Evolutionary conservation across 37 sponge, comb jelly and placozoan genomes (phyloP), one percentile per base, ranked within the genome.

Genomic region (Cladorhizidae sp.): DNA sequence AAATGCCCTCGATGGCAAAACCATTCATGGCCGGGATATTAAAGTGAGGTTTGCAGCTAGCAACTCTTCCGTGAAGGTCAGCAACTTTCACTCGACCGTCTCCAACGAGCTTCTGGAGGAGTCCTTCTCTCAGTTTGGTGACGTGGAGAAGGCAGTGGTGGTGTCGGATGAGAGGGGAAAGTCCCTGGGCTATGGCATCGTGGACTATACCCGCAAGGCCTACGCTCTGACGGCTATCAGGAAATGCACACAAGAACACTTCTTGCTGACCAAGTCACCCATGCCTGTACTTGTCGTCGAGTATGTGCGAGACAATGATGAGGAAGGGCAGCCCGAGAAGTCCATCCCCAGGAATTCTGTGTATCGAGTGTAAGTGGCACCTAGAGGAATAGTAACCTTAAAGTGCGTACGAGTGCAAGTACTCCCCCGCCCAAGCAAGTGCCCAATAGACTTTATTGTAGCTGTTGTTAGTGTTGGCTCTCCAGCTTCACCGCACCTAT

Each of bases 1-100:
- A 25, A 73, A 70, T 26, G 75, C 88, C n/a, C 80, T 92, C n/a
- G 87, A 94, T 75, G 93, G 93, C 0, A 79, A 51, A 38, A 64
- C 49, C 6, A 49, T 83, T 41, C 85, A 85, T 37, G 91, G 91
- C 15, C 81, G 88, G 15, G 86, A 80, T 54, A 52, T 98, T 0
- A 86, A 90, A 22, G 95, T 98, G n/a, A 84, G 95, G 17, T 94
- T 94, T 79, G 90, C 98, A 38, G 91, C 91, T 15, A 82, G 84
- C 50, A 90, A 83, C 73, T 81, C 85, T 37, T 82, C 93, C 40
- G 79, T 98, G 1, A 87, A 92, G 42, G 89, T 98, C n/a, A 39
- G 77, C 58, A 94, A 94, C 65, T 69, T 98, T 20, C 54, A 78
- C 28, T 88, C 86, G 8, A 54, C 71, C 35, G 95, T 94, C 45